Percentiles rank a stretch among this genome's conserved stretches.
These are phyloP conservation scores for Ranitomeya imitator DNA, from an alignment of 2,113 vertebrate species.

Conservation along the genomic window DNA sequence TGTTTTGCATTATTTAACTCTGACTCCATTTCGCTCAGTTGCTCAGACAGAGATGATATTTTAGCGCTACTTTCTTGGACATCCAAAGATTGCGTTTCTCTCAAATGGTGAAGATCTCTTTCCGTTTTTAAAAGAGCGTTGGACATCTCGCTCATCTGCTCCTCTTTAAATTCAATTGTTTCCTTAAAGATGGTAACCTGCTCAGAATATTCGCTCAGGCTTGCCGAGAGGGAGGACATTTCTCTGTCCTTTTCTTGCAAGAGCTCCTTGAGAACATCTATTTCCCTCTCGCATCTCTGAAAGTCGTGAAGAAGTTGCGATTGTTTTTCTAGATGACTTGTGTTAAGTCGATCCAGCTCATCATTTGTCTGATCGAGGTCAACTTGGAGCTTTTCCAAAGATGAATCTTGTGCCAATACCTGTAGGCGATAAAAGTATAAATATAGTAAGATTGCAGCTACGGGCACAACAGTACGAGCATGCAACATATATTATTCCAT, in stretches of 20 bases:
- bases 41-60: slow-evolving; percentile 74
- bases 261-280: slow-evolving; percentile 80
- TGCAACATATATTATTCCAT: background rate
- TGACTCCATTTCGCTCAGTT: slow-evolving; percentile 67
- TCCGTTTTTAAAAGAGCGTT: slow-evolving; percentile 74
- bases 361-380: slow-evolving; percentile 87
- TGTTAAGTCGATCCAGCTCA: slow-evolving; percentile 86
- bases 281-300: slow-evolving; percentile 86
- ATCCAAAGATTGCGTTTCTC: slow-evolving; percentile 79
- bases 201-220: slow-evolving; percentile 77
- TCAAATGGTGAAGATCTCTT: slow-evolving; percentile 70
- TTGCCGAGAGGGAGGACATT: slow-evolving; percentile 71
- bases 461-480: background rate
- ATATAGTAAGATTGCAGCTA: background rate
- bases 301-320: slow-evolving; percentile 87
- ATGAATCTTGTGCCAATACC: slow-evolving; percentile 77
- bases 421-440: slow-evolving; percentile 63
- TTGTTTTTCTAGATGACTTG: slow-evolving; percentile 81
- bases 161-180: slow-evolving; percentile 78
- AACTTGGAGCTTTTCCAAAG: slow-evolving; percentile 74
- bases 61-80: slow-evolving; percentile 71
- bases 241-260: slow-evolving; percentile 83
- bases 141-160: slow-evolving; percentile 74
- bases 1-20: slow-evolving; percentile 69
- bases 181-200: slow-evolving; percentile 75